Percentiles rank a stretch among this genome's conserved stretches.
Evolutionary conservation across 2,888 invertebrate genomes (phyloP).

Genomic region (Linnaemya tessellans): DNA sequence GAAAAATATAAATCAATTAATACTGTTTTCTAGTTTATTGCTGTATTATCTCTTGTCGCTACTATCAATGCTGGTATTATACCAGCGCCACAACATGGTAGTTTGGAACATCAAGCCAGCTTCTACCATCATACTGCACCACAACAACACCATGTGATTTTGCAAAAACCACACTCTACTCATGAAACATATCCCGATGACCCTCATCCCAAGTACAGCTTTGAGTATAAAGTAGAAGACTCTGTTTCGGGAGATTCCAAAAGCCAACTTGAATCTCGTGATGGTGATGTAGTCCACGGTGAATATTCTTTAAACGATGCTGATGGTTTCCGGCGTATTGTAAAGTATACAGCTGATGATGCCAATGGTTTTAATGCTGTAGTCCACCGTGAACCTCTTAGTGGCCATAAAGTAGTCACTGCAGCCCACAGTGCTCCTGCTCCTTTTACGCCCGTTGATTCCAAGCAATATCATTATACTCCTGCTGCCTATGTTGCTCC

Average conservation of each 20-base stretch:
- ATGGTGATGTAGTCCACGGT: constrained; percentile 82
- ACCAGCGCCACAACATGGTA: constrained; percentile 75
- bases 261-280: constrained; percentile 81
- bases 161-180: constrained; percentile 76
- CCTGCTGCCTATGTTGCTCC: constrained; percentile 72
- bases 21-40: constrained; percentile 74
- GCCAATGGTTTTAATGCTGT: constrained; percentile 82
- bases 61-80: constrained; percentile 77
- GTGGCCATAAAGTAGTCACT: constrained; percentile 74
- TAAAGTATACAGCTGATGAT: constrained; percentile 82
- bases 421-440: constrained; percentile 68
- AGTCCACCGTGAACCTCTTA: constrained; percentile 80
- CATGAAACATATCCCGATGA: constrained; percentile 79
- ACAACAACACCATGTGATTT: constrained; percentile 75
- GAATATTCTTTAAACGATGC: constrained; percentile 82
- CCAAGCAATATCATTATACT: constrained; percentile 36
- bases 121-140: constrained; percentile 59
- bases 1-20: background rate
- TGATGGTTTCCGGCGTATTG: constrained; percentile 82
- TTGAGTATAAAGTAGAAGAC: constrained; percentile 82
- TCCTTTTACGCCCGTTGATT: constrained; percentile 70
- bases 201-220: constrained; percentile 81
- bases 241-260: constrained; percentile 82
- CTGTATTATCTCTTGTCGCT: constrained; percentile 75
- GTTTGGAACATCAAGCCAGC: constrained; percentile 64